Percentiles rank a stretch among this genome's conserved stretches.
These are phyloP conservation scores for Agrotis clavis DNA, from an alignment of 2,888 invertebrate species.

Conservation along the genomic window DNA sequence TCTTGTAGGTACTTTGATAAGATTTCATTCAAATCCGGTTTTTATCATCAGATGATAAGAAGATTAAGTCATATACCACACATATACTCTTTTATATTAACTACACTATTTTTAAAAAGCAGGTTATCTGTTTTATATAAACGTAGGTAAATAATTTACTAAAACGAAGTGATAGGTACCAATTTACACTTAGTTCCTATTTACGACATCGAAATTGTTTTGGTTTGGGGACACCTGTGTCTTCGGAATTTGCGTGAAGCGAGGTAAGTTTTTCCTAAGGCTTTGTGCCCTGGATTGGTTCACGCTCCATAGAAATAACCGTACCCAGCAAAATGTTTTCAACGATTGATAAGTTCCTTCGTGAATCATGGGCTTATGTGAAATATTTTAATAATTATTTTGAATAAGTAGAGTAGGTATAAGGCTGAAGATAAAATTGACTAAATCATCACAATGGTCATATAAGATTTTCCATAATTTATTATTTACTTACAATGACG, in stretches of 20 bases:
- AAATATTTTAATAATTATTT: too few relatives aligned
- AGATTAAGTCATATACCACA: not conserved
- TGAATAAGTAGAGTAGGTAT: too few relatives aligned
- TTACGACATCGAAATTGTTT: slow-evolving; percentile 25
- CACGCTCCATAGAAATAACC: too few relatives aligned
- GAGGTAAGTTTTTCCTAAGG: too few relatives aligned
- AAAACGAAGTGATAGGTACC: not conserved
- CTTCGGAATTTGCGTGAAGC: slow-evolving; percentile 6
- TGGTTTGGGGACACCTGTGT: slow-evolving; percentile 29
- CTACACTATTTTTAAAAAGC: not conserved
- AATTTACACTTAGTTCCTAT: slow-evolving; percentile 23
- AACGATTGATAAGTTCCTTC: too few relatives aligned
- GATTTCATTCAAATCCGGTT: slow-evolving; percentile 27
- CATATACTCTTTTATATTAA: not conserved
- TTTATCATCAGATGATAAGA: slow-evolving; percentile 21
- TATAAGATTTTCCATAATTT: not conserved
- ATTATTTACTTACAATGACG: not conserved
- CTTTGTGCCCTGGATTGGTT: too few relatives aligned
- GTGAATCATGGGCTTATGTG: too few relatives aligned
- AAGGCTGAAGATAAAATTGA: too few relatives aligned
- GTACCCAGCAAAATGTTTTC: too few relatives aligned
- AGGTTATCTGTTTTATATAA: not conserved
- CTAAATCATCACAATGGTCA: too few relatives aligned
- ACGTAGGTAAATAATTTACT: not conserved
- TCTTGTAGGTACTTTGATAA: slow-evolving; percentile 17